Conservation (phyloP, 1,140 invertebrate species). For the Hydropsyche tenuis region DNA sequence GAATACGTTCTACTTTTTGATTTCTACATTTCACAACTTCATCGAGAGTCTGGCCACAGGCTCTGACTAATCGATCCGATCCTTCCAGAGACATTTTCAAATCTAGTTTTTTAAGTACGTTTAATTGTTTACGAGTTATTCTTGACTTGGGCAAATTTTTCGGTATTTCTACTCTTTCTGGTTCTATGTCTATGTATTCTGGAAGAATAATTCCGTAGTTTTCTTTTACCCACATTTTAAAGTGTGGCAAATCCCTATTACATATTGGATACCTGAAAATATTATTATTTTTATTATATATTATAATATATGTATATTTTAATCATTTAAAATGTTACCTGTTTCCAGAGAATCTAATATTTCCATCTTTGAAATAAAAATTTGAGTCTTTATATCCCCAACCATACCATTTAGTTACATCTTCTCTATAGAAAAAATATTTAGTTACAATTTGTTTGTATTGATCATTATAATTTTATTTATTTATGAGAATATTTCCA, state of each 20-base stretch:
- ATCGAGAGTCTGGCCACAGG: slow-evolving; percentile 92
- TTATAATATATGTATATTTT: background rate
- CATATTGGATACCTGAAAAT: slow-evolving; percentile 81
- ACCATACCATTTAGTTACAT: slow-evolving; percentile 95
- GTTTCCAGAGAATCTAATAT: slow-evolving; percentile 54
- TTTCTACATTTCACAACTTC: slow-evolving; percentile 82
- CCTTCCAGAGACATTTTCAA: slow-evolving; percentile 74
- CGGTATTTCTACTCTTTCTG: slow-evolving; percentile 52
- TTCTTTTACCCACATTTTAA: slow-evolving; percentile 80
- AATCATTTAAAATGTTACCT: slow-evolving; percentile 50
- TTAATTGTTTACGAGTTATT: slow-evolving; percentile 59
- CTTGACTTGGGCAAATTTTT: slow-evolving; percentile 63
- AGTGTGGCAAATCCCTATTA: slow-evolving; percentile 76
- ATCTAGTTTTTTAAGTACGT: background rate
- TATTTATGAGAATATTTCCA: no score
- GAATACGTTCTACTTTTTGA: slow-evolving; percentile 81
- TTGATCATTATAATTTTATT: no score
- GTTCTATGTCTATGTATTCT: slow-evolving; percentile 67
- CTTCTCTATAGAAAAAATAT: slow-evolving; percentile 69
- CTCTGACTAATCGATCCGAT: slow-evolving; percentile 83
- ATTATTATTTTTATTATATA: no score
- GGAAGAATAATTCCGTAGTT: slow-evolving; percentile 52
- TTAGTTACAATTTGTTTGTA: no score
- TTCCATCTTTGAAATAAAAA: slow-evolving; percentile 52
- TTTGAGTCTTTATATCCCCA: slow-evolving; percentile 93